Conservation (phyloP, 2,113 vertebrate genomes). For the Poeciliopsis prolifica region DNA sequence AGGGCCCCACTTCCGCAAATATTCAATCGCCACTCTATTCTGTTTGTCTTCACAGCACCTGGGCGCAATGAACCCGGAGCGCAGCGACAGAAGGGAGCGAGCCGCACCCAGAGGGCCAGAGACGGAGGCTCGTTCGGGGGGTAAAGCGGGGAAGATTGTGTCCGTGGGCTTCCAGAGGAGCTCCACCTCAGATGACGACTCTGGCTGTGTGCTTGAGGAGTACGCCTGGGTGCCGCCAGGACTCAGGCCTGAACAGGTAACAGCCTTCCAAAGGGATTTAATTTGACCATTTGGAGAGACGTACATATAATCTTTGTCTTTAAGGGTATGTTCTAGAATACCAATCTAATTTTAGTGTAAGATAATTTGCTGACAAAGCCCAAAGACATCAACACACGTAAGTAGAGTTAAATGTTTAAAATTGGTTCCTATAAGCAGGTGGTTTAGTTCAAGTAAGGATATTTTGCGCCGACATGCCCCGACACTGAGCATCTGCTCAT, state of each 20-base stretch:
- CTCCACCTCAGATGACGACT: constrained; percentile 94
- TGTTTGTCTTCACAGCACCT: constrained; percentile 67
- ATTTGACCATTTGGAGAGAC: constrained; percentile 2
- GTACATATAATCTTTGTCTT: not conserved
- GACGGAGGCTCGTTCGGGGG: constrained; percentile 86
- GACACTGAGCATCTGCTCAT: constrained; percentile 12
- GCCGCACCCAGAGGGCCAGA: constrained; percentile 74
- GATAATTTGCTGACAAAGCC: not conserved
- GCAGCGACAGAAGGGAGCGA: constrained; percentile 63
- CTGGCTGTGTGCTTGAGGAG: constrained; percentile 94
- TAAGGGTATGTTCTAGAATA: not conserved
- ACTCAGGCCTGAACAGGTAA: constrained; percentile 91
- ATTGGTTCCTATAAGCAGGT: not conserved
- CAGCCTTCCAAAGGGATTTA: not conserved
- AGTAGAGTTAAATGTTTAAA: not conserved
- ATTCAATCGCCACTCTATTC: constrained; percentile 7
- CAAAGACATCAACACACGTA: constrained; percentile 6
- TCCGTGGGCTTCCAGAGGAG: constrained; percentile 90
- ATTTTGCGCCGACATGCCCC: constrained; percentile 19
- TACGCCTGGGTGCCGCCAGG: constrained; percentile 95
- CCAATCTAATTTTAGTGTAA: not conserved
- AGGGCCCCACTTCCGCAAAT: not conserved
- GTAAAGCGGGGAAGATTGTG: constrained; percentile 80
- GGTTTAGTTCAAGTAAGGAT: constrained; percentile 34
- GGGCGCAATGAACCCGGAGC: constrained; percentile 83